A percentile compares a stretch with the other conserved stretches of the same genome.
These are phyloP conservation scores for Talpa occidentalis DNA, from an alignment of 2,113 vertebrate species.

Conservation along the genomic window DNA sequence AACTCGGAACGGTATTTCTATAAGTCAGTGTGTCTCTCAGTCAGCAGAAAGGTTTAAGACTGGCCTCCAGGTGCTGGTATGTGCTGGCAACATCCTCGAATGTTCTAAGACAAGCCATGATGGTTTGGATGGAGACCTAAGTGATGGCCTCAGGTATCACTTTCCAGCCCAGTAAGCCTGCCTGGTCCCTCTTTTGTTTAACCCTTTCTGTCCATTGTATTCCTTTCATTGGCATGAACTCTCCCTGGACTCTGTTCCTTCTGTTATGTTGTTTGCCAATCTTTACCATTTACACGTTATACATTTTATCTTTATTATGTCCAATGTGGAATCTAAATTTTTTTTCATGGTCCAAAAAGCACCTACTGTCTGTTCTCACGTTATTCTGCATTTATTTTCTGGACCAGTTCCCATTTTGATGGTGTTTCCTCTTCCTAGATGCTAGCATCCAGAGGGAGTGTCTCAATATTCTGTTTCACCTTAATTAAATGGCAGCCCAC, in stretches of 20 bases:
- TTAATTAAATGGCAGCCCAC: not conserved
- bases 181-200: not conserved
- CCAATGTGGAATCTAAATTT: not conserved
- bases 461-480: not conserved
- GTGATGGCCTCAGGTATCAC: not conserved
- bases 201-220: not conserved
- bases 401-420: not conserved
- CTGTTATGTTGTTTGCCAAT: not conserved
- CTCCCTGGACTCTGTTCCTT: not conserved
- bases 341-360: not conserved
- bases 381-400: not conserved
- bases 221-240: not conserved
- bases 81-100: not conserved
- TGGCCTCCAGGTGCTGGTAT: not conserved
- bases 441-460: not conserved
- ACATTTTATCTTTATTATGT: not conserved
- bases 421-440: not conserved
- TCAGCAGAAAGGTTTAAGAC: not conserved
- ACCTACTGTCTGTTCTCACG: too few species aligned
- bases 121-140: constrained; percentile 9
- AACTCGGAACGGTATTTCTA: constrained; percentile 14
- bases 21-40: not conserved
- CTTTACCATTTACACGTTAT: not conserved
- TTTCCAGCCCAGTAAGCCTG: not conserved
- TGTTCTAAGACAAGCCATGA: constrained; percentile 2